Base-by-base conservation (phyloP, 92 coral and sea anemone genomes). In the Palythoa grandiflora region DNA sequence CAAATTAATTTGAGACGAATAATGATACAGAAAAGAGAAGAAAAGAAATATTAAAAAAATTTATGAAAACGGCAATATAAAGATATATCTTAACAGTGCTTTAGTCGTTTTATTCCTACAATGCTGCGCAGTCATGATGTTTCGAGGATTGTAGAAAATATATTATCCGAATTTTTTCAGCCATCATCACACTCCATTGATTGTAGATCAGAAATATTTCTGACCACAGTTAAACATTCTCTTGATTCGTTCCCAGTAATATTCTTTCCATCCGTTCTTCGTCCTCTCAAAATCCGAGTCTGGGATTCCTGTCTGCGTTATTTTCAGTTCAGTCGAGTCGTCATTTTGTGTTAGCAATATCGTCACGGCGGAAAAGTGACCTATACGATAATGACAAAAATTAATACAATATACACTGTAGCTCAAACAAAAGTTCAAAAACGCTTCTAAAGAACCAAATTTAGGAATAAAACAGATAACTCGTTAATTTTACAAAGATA, bases 241-340 rank as follows among this genome's bases (percentile, higher is more conserved):
- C 84, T 97, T 97, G 91, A 97, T 97, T 78, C 90, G 93, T 28
- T 81, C 98, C 99, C 99, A 97, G 91, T 97, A 97, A 89, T 92
- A 94, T 35, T 93, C 94, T 39, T 93, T 94, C 99, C 99, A 97
- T 28, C 98, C 98, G 51, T 89, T 73, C 83, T 90, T 91, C 36
- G 99, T 97, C 70, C 96, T 89, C 78, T 97, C 99, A 73, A 91
- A 94, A 71, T 95, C 96, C 1, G 93, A 89, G 28, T 96, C 94
- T 9, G 99, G 99, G 17, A 97, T 90, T 53, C 99, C 99, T 9
- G 92, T 92, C 88, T 97, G 99, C 5, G 93, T 91, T 5, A 97
- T 89, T 38, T 79, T 87, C 55, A 97, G 88, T 85, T 94, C 96
- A 1, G 99, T 97, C 20, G 97, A 90, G 91, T 93, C 96, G 61